Conservation (phyloP, 2,113 vertebrate genomes). For the Apodemus sylvaticus region DNA sequence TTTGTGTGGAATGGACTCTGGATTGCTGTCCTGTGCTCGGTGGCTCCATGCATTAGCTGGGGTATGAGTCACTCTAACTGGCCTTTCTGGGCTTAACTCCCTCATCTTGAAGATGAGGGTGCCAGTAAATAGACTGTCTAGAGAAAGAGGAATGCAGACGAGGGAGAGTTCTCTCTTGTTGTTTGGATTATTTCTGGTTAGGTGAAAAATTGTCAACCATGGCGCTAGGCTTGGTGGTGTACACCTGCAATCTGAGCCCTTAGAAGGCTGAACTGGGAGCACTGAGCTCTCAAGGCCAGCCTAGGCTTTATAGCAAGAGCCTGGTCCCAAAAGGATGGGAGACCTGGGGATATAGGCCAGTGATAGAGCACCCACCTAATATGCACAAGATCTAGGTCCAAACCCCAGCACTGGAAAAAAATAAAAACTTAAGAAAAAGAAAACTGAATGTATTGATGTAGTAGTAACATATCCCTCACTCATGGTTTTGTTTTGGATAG, state of each 20-base stretch:
- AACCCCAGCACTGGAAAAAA: background rate
- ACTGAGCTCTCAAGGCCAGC: background rate
- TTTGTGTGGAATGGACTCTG: background rate
- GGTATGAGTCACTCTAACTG: background rate
- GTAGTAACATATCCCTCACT: background rate
- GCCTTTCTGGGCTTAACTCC: background rate
- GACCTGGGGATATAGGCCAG: background rate
- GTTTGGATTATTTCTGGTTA: background rate
- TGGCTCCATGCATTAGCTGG: background rate
- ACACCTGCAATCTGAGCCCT: background rate
- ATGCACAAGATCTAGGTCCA: background rate
- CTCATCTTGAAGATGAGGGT: background rate
- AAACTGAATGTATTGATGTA: background rate
- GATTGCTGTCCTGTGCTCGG: background rate
- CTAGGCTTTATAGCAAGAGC: background rate
- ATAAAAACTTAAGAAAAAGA: background rate
- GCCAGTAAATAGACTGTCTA: background rate
- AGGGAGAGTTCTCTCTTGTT: background rate
- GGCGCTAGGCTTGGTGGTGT: background rate
- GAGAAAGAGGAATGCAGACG: background rate
- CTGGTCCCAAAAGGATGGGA: background rate
- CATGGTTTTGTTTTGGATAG: background rate
- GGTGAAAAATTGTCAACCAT: background rate
- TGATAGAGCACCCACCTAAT: background rate
- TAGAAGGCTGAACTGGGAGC: too few species aligned